Base-by-base conservation (phyloP, 2,113 vertebrate species). In the Neofelis nebulosa region DNA sequence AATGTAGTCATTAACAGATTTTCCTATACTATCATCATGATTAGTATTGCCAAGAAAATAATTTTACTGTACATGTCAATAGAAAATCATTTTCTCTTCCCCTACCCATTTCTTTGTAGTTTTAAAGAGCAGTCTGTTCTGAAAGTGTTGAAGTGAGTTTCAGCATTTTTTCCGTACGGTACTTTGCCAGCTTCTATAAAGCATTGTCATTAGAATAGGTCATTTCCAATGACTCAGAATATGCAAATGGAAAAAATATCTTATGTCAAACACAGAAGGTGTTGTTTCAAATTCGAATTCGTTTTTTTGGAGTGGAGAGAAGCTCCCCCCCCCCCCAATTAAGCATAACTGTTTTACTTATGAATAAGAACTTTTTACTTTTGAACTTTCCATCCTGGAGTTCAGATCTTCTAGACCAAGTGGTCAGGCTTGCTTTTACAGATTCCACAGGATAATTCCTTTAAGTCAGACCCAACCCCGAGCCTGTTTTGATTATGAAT, bases 91-190 rank as follows among this genome's bases (percentile, higher is more conserved):
- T 96, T 97, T 98, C 25, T 96, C 86, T 95, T 98, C 78, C 61
- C 48, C 89, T 97, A 88, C 83, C 25, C 16, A 19, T 97, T 98
- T 98, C 41, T 97, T 97, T 97, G 69, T 97, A 95, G 92, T 93
- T 97, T 98, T 96, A 97, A 97, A 97, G 97, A 94, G 50, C 94
- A 97, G n/a, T 97, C 92, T 97, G 45, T 97, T 98, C 97, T 79
- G 80, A 97, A 98, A 93, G 84, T 88, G 79, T 94, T 96, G 81
- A 98, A 97, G 91, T 88, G 57, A 3, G 0, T 93, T 95, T 90
- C 16, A 71, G 97, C 96, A 96, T 97, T 96, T 98, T 80, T 96
- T 41, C 33, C 55, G 65, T 80, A 0, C 65, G 87, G n/a, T 87
- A 89, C 89, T 96, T 96, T 97, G 81, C 73, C 61, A 97, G 93